These are phyloP conservation scores for Karalla daura DNA, from an alignment of 2,797 vertebrate genomes.

Conservation along the genomic window DNA sequence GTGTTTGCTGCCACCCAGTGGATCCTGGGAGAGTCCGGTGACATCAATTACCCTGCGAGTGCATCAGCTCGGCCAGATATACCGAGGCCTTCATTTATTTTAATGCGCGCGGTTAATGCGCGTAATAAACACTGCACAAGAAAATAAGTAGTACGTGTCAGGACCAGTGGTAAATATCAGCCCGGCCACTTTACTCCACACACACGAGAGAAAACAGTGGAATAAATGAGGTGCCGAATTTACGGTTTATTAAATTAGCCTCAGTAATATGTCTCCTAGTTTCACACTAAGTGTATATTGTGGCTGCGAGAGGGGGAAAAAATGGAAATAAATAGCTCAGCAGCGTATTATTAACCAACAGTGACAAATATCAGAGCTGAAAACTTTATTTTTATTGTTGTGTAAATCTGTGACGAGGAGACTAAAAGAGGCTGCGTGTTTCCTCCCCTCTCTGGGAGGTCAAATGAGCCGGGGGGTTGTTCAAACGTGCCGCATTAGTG, in stretches of 20 bases:
- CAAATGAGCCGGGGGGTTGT: no score
- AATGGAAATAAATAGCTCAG: constrained; percentile 12
- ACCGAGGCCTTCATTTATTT: constrained; percentile 38
- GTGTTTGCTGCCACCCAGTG: constrained; percentile 78
- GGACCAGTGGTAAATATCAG: constrained; percentile 11
- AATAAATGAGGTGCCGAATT: constrained; percentile 27
- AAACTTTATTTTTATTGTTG: constrained; percentile 13
- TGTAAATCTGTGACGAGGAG: constrained; percentile 17
- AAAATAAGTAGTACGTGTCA: constrained; percentile 23
- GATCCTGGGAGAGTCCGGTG: background rate
- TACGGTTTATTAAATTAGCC: constrained; percentile 31
- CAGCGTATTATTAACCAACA: constrained; percentile 5
- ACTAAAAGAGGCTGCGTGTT: no score
- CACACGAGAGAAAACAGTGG: constrained; percentile 11
- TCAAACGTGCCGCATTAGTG: background rate
- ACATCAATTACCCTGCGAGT: background rate
- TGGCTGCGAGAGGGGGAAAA: background rate
- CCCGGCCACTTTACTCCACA: constrained; percentile 12
- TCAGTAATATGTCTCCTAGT: constrained; percentile 6
- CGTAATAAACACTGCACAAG: constrained; percentile 39
- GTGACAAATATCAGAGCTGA: background rate
- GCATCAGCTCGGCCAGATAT: background rate
- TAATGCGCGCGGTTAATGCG: constrained; percentile 40
- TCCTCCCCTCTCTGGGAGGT: no score
- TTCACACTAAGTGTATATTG: background rate